Base-by-base conservation (phyloP, 2,888 invertebrate genomes). In the Apodemia duryi region DNA sequence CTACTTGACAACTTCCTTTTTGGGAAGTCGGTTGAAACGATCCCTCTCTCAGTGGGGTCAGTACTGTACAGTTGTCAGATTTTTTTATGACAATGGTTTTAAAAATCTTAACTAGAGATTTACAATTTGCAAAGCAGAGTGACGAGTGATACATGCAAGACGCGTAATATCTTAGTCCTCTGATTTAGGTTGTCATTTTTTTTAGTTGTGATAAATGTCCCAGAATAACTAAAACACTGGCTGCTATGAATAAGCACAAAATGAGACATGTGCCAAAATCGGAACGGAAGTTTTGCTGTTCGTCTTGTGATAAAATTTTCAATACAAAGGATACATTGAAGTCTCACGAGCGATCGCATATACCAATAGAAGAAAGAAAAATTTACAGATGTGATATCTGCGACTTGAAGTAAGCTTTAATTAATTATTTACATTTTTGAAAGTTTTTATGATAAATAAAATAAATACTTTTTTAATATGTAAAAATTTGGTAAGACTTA, bases 141-240 rank as follows among this genome's bases (percentile, higher is more conserved):
- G 1, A 1, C n/a, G 11, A 49, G 46, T n/a, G 46, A 49, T n/a
- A 2, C 6, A n/a, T 49, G 46, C n/a, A 49, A n/a, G 46, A 49
- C n/a, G 1, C n/a, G 46, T 49, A n/a, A n/a, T 49, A 21, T 51
- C n/a, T 51, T 51, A 5, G n/a, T 51, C 13, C 21, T 51, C 21
- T 21, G 49, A 21, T 1, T 51, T 49, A 49, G 6, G 5, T 29
- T 46, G 3, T 54, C n/a, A 51, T 29, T 61, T 68, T 11, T 82
- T 82, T 63, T 75, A 93, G 93, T 49, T 93, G 93, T 77, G 91
- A 92, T 69, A 87, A 91, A 78, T 93, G 93, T 73, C 88, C 91
- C n/a, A 85, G 90, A 71, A 86, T 91, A 71, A 86, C 91, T 52
- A 92, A 91, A 79, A 84, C 91, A 7, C 66, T 86, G 69, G 80